These are phyloP conservation scores for Lasioglossum pauxillum DNA, from an alignment of 2,888 invertebrate genomes.

Conservation along the genomic window DNA sequence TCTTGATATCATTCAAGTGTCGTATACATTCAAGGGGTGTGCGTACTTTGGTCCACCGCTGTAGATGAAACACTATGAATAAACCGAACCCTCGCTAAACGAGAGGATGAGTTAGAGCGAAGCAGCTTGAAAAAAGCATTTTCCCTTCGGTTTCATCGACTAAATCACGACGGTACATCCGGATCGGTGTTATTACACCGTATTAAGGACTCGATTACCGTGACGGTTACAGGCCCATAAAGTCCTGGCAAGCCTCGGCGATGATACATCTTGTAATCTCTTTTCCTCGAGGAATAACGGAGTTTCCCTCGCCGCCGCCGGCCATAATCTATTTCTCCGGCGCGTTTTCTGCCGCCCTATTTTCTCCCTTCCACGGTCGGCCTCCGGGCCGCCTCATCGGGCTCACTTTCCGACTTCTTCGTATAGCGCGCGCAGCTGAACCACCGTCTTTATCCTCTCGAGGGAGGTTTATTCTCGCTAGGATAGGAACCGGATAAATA, in stretches of 20 bases:
- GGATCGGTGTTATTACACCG: slow-evolving; percentile 46
- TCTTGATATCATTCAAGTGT: too few species aligned
- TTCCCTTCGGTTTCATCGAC: background rate
- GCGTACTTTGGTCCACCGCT: background rate
- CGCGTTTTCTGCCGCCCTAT: slow-evolving; percentile 44
- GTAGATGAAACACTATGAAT: background rate
- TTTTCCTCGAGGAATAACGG: slow-evolving; percentile 52
- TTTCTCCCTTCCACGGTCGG: background rate
- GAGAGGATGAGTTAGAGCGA: too few species aligned
- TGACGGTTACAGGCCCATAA: slow-evolving; percentile 40
- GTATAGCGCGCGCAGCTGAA: slow-evolving; percentile 14
- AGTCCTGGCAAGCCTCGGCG: slow-evolving; percentile 47
- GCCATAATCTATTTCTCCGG: slow-evolving; percentile 63
- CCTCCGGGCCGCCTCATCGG: slow-evolving; percentile 14
- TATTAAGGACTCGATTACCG: slow-evolving; percentile 54
- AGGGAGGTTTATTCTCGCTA: slow-evolving; percentile 49
- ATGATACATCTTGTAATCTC: slow-evolving; percentile 66
- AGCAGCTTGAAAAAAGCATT: background rate
- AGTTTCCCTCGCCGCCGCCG: slow-evolving; percentile 31
- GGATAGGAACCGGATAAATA: slow-evolving; percentile 33
- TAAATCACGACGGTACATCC: background rate
- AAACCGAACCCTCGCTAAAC: background rate
- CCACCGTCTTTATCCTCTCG: slow-evolving; percentile 59
- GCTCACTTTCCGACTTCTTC: slow-evolving; percentile 48
- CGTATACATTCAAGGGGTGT: background rate